Evolutionary conservation across 2,113 vertebrate species (phyloP), one percentile per base, ranked within the genome.

Genomic region (Otocyon megalotis): DNA sequence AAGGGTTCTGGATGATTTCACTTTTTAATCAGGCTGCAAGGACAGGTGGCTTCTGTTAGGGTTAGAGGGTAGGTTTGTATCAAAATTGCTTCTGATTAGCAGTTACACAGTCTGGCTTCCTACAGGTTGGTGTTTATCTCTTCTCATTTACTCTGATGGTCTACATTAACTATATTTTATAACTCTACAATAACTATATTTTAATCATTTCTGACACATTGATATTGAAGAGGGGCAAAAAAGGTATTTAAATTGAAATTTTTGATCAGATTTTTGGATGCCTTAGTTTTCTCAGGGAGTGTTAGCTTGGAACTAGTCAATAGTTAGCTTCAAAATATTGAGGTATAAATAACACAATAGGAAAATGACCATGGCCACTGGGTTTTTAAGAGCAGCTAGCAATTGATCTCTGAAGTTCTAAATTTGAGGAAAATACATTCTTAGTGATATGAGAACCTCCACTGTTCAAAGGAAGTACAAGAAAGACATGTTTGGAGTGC

Each of bases 1-100:
- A 56, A 88, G 89, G 48, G 0, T 80, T 94, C 14, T 0, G 7
- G 5, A 20, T 92, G 80, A 96, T 89, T 93, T 96, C 43, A 80
- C 72, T 86, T 94, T 93, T 62, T 93, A 89, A 95, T 97, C 56
- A 96, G 79, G 60, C 62, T 80, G 14, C 16, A 83, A 72, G 19
- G 72, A 87, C 62, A n/a, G 19, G 89, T 96, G 43, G 17, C 7
- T 30, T 74, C 69, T 79, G 56, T 63, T 65, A 93, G 74, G 74
- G 83, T 93, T 87, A 96, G 26, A 37, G 43, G 14, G 8, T 65
- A 30, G 10, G 4, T 93, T 94, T 94, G 56, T 83, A 69, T 96
- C 63, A 93, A 32, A 89, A 92, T 94, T 69, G 74, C 50, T 94
- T 93, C 62, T 76, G 67, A 92, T 80, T 84, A 96, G 30, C 56